Conservation (phyloP, 2,797 vertebrate genomes). For the Clamator glandarius region DNA sequence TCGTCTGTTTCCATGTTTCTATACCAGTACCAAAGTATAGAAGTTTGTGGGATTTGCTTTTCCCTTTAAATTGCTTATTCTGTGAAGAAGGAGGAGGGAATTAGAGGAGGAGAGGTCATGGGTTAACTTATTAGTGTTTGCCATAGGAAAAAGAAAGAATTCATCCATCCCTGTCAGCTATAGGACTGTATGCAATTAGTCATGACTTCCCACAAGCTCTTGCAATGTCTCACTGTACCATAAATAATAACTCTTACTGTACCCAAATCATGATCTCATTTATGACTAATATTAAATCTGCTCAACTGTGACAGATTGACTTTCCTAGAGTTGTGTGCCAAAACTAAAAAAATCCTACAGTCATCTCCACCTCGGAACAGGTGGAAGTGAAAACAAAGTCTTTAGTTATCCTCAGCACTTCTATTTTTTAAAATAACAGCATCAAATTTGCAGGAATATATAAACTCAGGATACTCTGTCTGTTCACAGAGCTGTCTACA, state of each 20-base stretch:
- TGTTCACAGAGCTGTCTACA: neutral
- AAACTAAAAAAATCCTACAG: neutral
- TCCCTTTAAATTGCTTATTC: neutral
- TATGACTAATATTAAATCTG: conserved; percentile 32
- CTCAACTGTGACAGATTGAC: neutral
- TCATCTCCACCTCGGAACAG: neutral
- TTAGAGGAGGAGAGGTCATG: neutral
- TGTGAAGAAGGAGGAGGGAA: neutral
- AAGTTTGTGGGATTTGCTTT: neutral
- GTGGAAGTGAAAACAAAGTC: neutral
- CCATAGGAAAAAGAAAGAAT: neutral
- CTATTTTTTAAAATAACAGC: neutral
- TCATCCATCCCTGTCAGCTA: neutral
- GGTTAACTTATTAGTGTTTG: neutral
- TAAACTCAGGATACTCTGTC: neutral
- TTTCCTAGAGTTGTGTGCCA: conserved; percentile 3
- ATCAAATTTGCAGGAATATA: neutral
- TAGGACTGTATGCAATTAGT: neutral
- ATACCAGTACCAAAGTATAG: neutral
- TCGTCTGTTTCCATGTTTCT: neutral
- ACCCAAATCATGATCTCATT: conserved; percentile 31
- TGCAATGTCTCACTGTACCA: neutral
- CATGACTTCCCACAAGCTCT: conserved; percentile 8
- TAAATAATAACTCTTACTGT: conserved; percentile 50
- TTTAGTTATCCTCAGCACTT: neutral